Conservation (phyloP, 1,140 invertebrate genomes). For the Drosophila persimilis region DNA sequence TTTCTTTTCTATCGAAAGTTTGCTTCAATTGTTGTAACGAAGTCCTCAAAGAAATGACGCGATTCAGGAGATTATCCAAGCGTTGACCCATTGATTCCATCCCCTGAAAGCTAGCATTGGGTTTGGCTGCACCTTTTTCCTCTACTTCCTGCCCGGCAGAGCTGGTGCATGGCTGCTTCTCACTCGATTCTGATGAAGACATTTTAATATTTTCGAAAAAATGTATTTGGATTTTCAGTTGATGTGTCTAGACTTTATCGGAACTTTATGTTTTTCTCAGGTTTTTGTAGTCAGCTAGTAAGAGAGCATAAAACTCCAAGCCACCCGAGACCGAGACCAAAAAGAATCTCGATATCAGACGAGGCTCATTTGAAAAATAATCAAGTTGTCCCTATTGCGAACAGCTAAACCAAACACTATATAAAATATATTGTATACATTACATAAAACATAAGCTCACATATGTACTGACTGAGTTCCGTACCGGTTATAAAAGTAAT, state of each 20-base stretch:
- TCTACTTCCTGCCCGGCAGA: background rate
- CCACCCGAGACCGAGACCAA: constrained; percentile 14
- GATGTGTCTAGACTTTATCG: background rate
- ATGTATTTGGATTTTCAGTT: no score
- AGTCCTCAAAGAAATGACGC: constrained; percentile 20
- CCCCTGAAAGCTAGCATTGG: background rate
- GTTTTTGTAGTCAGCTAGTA: background rate
- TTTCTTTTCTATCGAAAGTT: background rate
- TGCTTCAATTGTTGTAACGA: constrained; percentile 13
- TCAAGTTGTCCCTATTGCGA: no score
- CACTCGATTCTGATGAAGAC: background rate
- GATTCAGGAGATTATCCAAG: constrained; percentile 15
- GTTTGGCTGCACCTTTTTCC: background rate
- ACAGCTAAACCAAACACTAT: no score
- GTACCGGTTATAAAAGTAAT: no score
- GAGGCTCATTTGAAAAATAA: background rate
- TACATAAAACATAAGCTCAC: no score
- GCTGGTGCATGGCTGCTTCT: no score
- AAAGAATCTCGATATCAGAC: constrained; percentile 28
- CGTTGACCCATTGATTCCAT: constrained; percentile 29
- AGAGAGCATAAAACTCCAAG: constrained; percentile 30
- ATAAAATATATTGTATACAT: no score
- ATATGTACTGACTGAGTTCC: no score
- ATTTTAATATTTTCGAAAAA: background rate
- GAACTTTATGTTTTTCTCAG: background rate